phyloP scores from a whole-genome alignment of 2,113 vertebrate genomes.

The Falco punctatus region DNA sequence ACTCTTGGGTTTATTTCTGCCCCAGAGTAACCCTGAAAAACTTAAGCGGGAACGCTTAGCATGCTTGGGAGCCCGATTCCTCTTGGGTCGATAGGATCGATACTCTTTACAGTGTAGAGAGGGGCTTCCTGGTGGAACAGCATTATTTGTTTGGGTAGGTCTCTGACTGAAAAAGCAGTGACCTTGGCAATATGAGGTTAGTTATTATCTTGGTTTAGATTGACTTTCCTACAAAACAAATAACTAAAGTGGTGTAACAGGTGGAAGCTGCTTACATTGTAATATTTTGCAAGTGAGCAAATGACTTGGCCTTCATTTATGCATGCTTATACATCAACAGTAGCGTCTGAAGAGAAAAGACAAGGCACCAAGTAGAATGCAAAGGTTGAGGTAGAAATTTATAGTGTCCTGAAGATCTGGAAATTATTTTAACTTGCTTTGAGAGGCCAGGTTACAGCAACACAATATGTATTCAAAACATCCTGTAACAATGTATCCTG shows the following conservation, averaged over 20 bases:
- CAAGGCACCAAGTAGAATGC: neutral
- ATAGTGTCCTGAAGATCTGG: neutral
- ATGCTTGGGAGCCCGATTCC: neutral
- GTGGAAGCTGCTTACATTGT: neutral
- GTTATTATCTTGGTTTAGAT: neutral
- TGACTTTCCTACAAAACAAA: too few species aligned
- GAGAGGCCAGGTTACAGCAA: neutral
- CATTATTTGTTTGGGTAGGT: neutral
- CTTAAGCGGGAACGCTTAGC: fast-evolving
- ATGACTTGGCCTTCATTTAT: neutral
- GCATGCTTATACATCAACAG: fast-evolving
- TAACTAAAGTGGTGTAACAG: neutral
- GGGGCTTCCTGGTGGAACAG: neutral
- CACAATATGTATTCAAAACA: fast-evolving
- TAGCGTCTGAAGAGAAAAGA: neutral
- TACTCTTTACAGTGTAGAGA: neutral
- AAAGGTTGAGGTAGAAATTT: neutral
- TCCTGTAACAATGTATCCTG: neutral
- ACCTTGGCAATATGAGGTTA: neutral
- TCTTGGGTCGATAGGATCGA: fast-evolving
- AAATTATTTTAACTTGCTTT: neutral
- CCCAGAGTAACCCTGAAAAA: neutral
- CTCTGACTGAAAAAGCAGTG: neutral
- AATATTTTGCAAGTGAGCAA: neutral
- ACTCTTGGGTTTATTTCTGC: neutral